phyloP scores from a whole-genome alignment of 2,113 vertebrate genomes.

The Prunella himalayana region DNA sequence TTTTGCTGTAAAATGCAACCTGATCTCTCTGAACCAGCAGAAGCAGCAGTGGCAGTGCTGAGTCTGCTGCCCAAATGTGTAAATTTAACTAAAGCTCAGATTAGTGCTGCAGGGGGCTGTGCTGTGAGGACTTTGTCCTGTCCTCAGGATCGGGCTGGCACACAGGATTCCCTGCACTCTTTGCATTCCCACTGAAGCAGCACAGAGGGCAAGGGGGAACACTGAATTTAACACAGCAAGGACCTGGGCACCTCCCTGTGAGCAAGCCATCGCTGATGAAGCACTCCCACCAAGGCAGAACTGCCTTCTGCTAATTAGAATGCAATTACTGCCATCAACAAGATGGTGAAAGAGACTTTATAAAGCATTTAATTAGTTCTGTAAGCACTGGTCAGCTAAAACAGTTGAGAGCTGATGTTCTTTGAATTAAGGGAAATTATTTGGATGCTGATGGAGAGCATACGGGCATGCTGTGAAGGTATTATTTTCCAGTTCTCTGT shows the following conservation, averaged over 20 bases:
- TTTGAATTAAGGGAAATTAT: background rate
- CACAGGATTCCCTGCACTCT: background rate
- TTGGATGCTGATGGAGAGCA: background rate
- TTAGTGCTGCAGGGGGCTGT: background rate
- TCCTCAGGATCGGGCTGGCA: background rate
- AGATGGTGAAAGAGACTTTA: background rate
- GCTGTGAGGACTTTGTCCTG: background rate
- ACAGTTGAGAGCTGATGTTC: background rate
- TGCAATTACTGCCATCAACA: background rate
- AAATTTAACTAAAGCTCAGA: background rate
- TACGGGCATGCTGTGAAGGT: background rate
- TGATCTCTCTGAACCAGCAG: background rate
- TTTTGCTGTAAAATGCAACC: background rate
- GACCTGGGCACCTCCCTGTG: background rate
- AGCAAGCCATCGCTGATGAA: background rate
- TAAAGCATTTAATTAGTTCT: conserved; percentile 31
- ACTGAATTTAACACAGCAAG: background rate
- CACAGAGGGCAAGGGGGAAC: background rate
- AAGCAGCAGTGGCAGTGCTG: background rate
- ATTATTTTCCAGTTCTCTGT: background rate
- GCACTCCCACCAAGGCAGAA: background rate
- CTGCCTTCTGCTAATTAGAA: background rate
- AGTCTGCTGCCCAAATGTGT: background rate
- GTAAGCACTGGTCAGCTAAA: background rate
- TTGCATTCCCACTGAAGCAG: background rate